These are phyloP conservation scores for Alviniconcha strummeri DNA, from an alignment of 2,888 invertebrate species.

Conservation along the genomic window DNA sequence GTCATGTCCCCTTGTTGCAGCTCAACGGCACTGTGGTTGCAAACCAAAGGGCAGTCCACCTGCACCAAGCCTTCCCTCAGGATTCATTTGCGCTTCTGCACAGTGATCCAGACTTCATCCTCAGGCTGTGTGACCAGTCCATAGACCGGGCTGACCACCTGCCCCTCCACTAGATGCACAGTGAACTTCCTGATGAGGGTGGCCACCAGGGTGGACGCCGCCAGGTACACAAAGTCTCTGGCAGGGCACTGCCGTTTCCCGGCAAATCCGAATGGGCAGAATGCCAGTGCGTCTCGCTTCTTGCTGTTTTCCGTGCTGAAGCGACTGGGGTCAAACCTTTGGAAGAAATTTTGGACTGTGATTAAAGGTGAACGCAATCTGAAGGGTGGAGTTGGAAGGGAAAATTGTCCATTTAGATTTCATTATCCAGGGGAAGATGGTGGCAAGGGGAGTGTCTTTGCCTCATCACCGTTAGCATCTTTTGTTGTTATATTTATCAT, in stretches of 20 bases:
- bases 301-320: constrained; percentile 60
- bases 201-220: constrained; percentile 60
- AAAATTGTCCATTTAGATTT: no score
- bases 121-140: constrained; percentile 71
- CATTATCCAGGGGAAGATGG: no score
- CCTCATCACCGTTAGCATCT: no score
- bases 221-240: constrained; percentile 61
- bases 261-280: constrained; percentile 73
- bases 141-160: constrained; percentile 65
- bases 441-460: no score
- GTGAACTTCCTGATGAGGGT: constrained; percentile 64
- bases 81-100: constrained; percentile 51
- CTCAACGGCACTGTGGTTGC: no score
- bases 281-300: constrained; percentile 57
- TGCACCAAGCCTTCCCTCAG: no score
- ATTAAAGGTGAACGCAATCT: no score
- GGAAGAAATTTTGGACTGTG: not conserved
- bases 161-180: constrained; percentile 67
- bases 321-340: constrained; percentile 71
- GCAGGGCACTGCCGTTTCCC: constrained; percentile 69
- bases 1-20: no score
- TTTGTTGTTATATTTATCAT: no score
- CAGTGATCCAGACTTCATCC: constrained; percentile 71
- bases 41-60: no score
- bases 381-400: no score